Evolutionary conservation across 2,797 vertebrate genomes (phyloP), one percentile per base, ranked within the genome.

Genomic region (Gymnoscopelus microlampas): DNA sequence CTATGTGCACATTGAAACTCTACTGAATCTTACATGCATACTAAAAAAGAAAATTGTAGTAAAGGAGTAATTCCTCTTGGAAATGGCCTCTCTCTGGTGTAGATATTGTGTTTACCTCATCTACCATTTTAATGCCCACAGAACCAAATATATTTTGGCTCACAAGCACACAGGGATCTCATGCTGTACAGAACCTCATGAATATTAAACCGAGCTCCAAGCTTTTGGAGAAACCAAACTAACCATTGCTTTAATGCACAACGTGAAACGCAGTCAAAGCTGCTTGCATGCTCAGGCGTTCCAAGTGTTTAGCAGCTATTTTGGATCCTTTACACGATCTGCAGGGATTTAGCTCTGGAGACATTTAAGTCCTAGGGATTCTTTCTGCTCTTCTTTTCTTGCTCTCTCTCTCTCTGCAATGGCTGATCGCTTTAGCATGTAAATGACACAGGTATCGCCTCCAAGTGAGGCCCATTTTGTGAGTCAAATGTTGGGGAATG

Each of bases 131-230:
- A 65, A 63, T 56, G 57, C 53, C 10, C 39, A 66, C 58, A 68
- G 63, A 79, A 70, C 71, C 71, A 63, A 73, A 71, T 70, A 67
- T 75, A 32, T 68, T 67, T 67, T 60, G 50, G 9, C 69, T 76
- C 35, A 69, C 59, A 57, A 76, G 60, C 55, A 53, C 50, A 19
- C 49, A 71, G 61, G 70, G 49, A 85, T 77, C 60, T 71, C 70
- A 48, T 53, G 48, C 51, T 77, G 63, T 71, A 75, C 72, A 68
- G 63, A 54, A 57, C 54, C 70, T 86, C 70, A 85, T 88, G 76
- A 81, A 88, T 91, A 87, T 85, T 88, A 82, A 91, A 82, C 63
- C 29, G 1, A 55, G 77, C 79, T 79, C 63, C 55, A 59, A 86
- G 80, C 76, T 64, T 44, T 76, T 70, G 26, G 65, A 63, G 39